These are phyloP conservation scores for Notocelia uddmanniana DNA, from an alignment of 2,888 invertebrate genomes.

Conservation along the genomic window DNA sequence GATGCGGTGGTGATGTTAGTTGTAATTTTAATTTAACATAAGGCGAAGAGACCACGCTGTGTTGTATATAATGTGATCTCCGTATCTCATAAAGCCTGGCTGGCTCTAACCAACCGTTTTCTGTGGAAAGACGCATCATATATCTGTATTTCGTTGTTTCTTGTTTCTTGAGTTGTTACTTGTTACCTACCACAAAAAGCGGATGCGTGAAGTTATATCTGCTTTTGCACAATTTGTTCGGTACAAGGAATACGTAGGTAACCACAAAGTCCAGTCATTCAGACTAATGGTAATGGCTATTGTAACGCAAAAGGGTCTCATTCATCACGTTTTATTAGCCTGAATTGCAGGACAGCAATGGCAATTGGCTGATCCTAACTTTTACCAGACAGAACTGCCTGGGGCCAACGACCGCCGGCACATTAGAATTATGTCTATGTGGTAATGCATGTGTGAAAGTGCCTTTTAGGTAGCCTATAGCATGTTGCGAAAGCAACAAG, in stretches of 20 bases:
- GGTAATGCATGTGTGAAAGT: slow-evolving; percentile 37
- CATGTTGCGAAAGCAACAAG: neutral
- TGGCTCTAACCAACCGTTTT: too few species aligned
- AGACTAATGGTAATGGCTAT: slow-evolving; percentile 2
- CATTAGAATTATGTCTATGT: slow-evolving; percentile 12
- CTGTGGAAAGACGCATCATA: too few species aligned
- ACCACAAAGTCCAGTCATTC: neutral
- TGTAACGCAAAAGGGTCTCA: slow-evolving; percentile 26
- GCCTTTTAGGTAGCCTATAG: slow-evolving; percentile 12
- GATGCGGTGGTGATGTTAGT: too few species aligned
- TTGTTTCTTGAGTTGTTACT: too few species aligned
- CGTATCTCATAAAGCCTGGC: too few species aligned
- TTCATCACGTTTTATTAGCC: slow-evolving; percentile 37
- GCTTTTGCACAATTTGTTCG: too few species aligned
- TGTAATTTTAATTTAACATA: too few species aligned
- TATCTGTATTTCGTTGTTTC: too few species aligned
- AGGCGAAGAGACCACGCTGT: too few species aligned
- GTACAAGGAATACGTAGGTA: neutral
- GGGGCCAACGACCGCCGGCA: slow-evolving; percentile 33
- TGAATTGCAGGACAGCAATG: slow-evolving; percentile 49
- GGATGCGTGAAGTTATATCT: too few species aligned
- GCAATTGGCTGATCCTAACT: slow-evolving; percentile 46
- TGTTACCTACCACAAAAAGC: too few species aligned
- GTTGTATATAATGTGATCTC: too few species aligned
- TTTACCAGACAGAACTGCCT: slow-evolving; percentile 40